These are phyloP conservation scores for Darevskia mixta DNA, from an alignment of 2,797 vertebrate species.

Conservation along the genomic window DNA sequence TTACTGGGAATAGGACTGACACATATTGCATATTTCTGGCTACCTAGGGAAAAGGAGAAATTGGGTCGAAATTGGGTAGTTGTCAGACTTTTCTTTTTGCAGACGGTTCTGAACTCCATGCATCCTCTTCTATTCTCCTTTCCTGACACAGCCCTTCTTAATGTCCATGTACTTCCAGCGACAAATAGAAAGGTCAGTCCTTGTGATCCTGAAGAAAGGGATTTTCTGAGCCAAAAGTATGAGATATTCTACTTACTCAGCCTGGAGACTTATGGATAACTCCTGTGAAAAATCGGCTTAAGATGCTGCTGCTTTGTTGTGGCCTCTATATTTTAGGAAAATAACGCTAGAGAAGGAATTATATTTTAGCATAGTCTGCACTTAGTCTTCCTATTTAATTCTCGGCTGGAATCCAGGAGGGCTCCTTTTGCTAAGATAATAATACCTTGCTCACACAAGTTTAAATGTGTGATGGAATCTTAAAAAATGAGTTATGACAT, in stretches of 20 bases:
- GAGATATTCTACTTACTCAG: not conserved
- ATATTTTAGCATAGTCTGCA: conserved; percentile 14
- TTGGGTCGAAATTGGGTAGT: not conserved
- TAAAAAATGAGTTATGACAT: conserved; percentile 28
- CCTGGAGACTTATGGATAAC: not conserved
- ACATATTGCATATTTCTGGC: not conserved
- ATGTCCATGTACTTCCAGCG: not conserved
- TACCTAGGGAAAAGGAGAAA: not conserved
- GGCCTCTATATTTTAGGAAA: conserved; percentile 42
- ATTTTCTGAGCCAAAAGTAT: conserved; percentile 43
- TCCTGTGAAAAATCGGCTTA: conserved; percentile 24
- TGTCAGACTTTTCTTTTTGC: conserved; percentile 31
- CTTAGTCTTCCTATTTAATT: conserved; percentile 20
- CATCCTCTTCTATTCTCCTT: not conserved
- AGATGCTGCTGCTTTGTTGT: not conserved
- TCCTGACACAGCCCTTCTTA: not conserved
- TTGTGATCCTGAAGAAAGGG: not conserved
- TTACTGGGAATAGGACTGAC: not conserved
- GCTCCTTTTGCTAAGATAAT: conserved; percentile 50
- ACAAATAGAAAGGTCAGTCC: not conserved
- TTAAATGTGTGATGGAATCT: conserved; percentile 38
- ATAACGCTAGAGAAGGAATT: conserved; percentile 7
- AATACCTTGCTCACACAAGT: conserved; percentile 26
- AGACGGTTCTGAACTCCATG: not conserved
- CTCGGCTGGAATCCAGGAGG: conserved; percentile 16